Evolutionary conservation across 1,140 invertebrate genomes (phyloP).

Genomic region (Procambarus clarkii): DNA sequence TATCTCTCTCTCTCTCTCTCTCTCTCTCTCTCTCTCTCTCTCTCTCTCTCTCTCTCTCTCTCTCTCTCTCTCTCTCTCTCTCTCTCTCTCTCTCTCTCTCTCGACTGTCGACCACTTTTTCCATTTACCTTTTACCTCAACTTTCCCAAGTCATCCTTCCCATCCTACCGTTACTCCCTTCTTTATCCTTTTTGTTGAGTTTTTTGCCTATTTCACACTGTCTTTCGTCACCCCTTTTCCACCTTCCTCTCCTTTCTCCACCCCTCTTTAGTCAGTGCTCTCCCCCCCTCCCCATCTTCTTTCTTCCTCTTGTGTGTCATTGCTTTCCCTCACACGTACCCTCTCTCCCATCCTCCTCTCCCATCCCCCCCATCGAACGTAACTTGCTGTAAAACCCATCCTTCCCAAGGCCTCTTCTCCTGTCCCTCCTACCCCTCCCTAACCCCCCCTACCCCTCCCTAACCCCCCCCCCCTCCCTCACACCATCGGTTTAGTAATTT

Average conservation of each 20-base stretch:
- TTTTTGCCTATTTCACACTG: too few relatives aligned
- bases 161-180: too few relatives aligned
- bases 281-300: background rate
- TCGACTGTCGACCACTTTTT: too few relatives aligned
- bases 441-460: background rate
- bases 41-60: too few relatives aligned
- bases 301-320: background rate
- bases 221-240: background rate
- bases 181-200: too few relatives aligned
- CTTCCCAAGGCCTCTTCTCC: background rate
- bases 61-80: too few relatives aligned
- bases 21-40: too few relatives aligned
- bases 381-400: background rate
- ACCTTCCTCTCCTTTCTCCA: background rate
- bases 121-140: too few relatives aligned
- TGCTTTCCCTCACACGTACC: background rate
- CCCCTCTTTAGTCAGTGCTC: background rate
- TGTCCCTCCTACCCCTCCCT: background rate
- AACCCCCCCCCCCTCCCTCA: background rate
- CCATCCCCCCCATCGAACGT: background rate
- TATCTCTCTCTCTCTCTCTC: too few relatives aligned
- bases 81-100: too few relatives aligned
- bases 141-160: too few relatives aligned
- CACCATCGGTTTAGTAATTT: slow-evolving; percentile 1
- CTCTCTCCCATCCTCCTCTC: background rate